phyloP scores from a whole-genome alignment of 2,888 invertebrate species.

The Eugnorisma glareosa region DNA sequence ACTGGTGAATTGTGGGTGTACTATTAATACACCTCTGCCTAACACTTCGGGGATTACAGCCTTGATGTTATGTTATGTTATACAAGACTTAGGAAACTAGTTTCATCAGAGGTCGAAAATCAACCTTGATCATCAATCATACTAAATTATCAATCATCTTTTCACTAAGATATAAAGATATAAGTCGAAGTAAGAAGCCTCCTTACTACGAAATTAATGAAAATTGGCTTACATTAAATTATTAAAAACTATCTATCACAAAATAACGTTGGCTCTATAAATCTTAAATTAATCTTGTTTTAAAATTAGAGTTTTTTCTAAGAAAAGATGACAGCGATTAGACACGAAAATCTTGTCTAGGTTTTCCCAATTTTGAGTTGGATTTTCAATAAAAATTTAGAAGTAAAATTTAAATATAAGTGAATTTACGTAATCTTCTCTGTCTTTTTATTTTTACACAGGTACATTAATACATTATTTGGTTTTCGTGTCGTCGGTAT shows the following conservation, averaged over 20 bases:
- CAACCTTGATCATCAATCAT: background rate
- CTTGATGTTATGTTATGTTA: too few species aligned
- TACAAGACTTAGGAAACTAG: too few species aligned
- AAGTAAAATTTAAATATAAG: background rate
- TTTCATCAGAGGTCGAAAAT: too few species aligned
- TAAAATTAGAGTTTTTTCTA: slow-evolving; percentile 18
- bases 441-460: too few species aligned
- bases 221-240: background rate
- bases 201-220: background rate
- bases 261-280: background rate
- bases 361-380: slow-evolving; percentile 13
- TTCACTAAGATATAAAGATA: background rate
- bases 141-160: background rate
- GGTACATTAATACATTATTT: too few species aligned
- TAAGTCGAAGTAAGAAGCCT: too few species aligned
- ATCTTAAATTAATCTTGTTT: slow-evolving; percentile 29
- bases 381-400: slow-evolving; percentile 3
- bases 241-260: background rate
- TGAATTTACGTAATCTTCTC: background rate
- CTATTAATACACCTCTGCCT: too few species aligned
- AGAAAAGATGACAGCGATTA: slow-evolving; percentile 50
- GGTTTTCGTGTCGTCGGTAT: too few species aligned
- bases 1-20: too few species aligned
- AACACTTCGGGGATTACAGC: too few species aligned
- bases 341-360: slow-evolving; percentile 35